These are phyloP conservation scores for Planococcus citri DNA, from an alignment of 1,140 invertebrate species.

Conservation along the genomic window DNA sequence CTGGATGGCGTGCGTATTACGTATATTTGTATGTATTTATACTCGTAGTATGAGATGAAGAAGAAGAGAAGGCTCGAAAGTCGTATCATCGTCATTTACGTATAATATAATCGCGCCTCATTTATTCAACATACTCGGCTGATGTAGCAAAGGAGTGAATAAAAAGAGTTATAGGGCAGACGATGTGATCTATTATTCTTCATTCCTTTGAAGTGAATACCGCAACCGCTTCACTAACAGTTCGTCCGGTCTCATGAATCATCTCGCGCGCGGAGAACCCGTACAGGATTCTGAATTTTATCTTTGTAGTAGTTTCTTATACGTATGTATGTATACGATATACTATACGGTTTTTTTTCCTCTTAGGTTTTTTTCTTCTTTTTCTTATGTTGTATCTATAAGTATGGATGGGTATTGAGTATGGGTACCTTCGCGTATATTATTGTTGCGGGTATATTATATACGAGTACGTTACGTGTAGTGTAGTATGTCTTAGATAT, in stretches of 20 bases:
- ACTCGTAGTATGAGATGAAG: neutral
- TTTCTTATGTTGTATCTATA: too few species aligned
- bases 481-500: too few species aligned
- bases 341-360: neutral
- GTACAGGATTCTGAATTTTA: slow-evolving; percentile 9
- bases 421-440: neutral
- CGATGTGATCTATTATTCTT: slow-evolving; percentile 18
- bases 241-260: slow-evolving; percentile 15
- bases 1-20: too few species aligned
- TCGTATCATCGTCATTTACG: slow-evolving; percentile 14
- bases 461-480: too few species aligned
- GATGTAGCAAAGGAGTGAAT: slow-evolving; percentile 11
- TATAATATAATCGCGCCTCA: slow-evolving; percentile 15
- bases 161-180: slow-evolving; percentile 12
- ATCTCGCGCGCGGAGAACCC: neutral
- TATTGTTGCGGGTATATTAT: too few species aligned
- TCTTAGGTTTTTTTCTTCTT: neutral
- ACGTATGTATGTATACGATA: too few species aligned
- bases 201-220: slow-evolving; percentile 13
- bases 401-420: too few species aligned
- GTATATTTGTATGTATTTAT: too few species aligned
- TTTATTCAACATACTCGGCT: neutral
- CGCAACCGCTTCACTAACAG: slow-evolving; percentile 13
- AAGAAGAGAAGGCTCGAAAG: neutral
- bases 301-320: slow-evolving; percentile 3